Base-by-base conservation (phyloP, 37 sponge, comb jelly and placozoan genomes). In the Oopsacas minuta region DNA sequence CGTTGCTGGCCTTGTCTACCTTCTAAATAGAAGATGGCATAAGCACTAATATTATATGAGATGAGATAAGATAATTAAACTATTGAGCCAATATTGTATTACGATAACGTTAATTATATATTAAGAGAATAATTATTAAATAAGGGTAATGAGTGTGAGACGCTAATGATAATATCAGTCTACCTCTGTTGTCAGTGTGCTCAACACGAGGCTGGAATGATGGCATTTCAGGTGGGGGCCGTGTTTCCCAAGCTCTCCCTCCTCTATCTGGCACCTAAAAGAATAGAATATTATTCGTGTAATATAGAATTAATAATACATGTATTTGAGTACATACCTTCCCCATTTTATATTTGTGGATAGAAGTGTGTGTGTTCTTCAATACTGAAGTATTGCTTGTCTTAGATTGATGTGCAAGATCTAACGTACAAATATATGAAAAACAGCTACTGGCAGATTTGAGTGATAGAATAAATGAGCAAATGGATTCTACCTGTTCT, bases 141-240 rank as follows among this genome's bases (percentile, higher is more conserved):
- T 42, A 15, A 42, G 49, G 15, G 12, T 17, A 42, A 17, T 42
- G 49, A 42, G 15, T 42, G 8, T 17, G 49, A 42, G 49, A 42
- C 49, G 49, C 49, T 17, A 42, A 42, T 42, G 49, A 42, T 42
- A 42, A 42, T 42, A 42, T 42, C 75, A 61, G 3, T 61, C 75
- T 23, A 36, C 85, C 87, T 35, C 95, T 83, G 28, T 86, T 83
- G 23, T 88, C 94, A 39, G 85, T 52, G 28, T 53, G 52, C 15
- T 88, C 94, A 0, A 87, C 84, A 39, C 95, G 82, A 83, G 85
- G 84, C 81, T 90, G 91, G 83, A 93, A 95, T 0, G 88, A 34
- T 1, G 96, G 96, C 94, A 95, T 95, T 46, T 95, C 94, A 7
- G 92, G 90, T 52, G 94, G 92, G 23, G 96, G 94, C 37, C 94